These are phyloP conservation scores for Polyommatus iphigenia DNA, from an alignment of 2,888 invertebrate species.

Conservation along the genomic window DNA sequence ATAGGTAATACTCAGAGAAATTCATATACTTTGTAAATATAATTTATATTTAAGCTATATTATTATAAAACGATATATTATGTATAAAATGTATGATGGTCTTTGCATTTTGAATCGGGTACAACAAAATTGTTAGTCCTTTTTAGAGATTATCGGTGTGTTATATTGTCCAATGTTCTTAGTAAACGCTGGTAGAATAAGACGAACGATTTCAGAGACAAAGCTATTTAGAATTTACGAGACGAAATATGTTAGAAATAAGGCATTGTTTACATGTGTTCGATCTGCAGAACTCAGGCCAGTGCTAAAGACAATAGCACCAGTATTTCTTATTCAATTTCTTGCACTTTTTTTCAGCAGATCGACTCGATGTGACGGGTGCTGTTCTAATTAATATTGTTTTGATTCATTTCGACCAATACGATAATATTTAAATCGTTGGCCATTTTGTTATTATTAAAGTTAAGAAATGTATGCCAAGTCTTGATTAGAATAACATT, in stretches of 20 bases:
- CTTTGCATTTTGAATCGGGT: constrained; percentile 30
- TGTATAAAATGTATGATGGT: constrained; percentile 28
- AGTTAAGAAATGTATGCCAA: neutral
- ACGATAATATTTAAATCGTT: constrained; percentile 18
- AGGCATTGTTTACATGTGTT: neutral
- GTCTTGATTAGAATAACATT: neutral
- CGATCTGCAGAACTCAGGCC: neutral
- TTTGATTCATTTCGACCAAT: constrained; percentile 10
- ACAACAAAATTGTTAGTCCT: constrained; percentile 29
- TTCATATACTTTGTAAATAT: constrained; percentile 61
- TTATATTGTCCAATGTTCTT: constrained; percentile 23
- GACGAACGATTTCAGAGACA: constrained; percentile 13
- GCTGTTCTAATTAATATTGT: neutral
- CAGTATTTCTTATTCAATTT: neutral
- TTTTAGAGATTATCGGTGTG: constrained; percentile 19
- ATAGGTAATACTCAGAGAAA: constrained; percentile 53
- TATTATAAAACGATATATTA: constrained; percentile 25
- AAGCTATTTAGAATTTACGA: neutral
- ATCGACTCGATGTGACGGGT: neutral
- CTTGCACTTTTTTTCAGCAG: neutral
- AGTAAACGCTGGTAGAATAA: neutral
- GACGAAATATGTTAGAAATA: neutral
- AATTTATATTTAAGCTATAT: constrained; percentile 45
- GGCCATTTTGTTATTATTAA: constrained; percentile 17
- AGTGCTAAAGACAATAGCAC: neutral